Evolutionary conservation across 2,797 vertebrate genomes (phyloP), one percentile per base, ranked within the genome.

Genomic region (Coregonus suidteri): DNA sequence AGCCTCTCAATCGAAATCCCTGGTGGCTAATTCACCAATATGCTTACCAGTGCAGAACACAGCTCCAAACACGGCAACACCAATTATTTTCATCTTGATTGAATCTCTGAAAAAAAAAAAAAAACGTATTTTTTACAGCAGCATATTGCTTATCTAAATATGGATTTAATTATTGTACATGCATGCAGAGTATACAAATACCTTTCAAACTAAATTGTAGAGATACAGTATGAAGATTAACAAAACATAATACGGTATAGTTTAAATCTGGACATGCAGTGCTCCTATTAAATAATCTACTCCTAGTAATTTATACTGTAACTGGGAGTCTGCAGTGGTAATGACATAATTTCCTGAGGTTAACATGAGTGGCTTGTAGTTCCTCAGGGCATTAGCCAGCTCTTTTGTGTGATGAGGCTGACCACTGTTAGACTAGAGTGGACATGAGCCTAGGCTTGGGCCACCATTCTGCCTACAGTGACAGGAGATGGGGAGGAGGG

Each of bases 31-130:
- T 88, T 83, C 73, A 54, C 54, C 81, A 78, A 78, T 64, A 83
- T 77, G 82, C 91, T 90, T 91, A 95, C 94, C 92, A 52, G 90
- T 84, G 89, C 88, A 92, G 85, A 94, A 74, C 81, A 93, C 83
- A 85, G 66, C 67, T 74, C 88, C 74, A 4, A 94, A 79, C 76
- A 86, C 82, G 25, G 87, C 87, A 37, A 90, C 79, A 16, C 76
- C 70, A 71, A 88, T 78, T 51, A 71, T 82, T 79, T 85, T 91
- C 94, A 94, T 94, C 87, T 84, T 86, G 70, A 86, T 59, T 4
- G 70, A 73, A 79, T 79, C 72, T 89, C 86, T 92, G 82, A 64
- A 78, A 79, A 79, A 53, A 5, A 34, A 82, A 34, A 69, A 25
- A 25, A 25, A 25, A 25, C 25, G 25, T 0, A 9, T 47, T 47